These are phyloP conservation scores for Drosophila ohnishii DNA, from an alignment of 1,140 invertebrate species.

Conservation along the genomic window DNA sequence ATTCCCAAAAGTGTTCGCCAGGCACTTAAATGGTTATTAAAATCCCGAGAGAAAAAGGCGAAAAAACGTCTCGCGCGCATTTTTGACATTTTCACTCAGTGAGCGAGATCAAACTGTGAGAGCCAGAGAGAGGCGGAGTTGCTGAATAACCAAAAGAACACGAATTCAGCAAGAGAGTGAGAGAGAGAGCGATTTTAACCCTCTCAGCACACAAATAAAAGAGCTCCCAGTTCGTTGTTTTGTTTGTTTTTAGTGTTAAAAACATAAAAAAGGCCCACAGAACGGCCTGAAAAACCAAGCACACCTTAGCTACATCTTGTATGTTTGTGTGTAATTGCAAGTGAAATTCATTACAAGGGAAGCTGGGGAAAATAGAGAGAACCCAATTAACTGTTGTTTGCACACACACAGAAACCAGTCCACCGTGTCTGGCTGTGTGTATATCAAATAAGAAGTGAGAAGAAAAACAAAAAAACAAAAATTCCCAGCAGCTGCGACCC, in stretches of 20 bases:
- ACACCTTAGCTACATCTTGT: constrained; percentile 43
- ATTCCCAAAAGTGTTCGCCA: constrained; percentile 26
- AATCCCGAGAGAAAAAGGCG: constrained; percentile 30
- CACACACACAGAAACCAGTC: constrained; percentile 6
- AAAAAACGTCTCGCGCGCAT: constrained; percentile 72
- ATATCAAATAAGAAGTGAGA: constrained; percentile 15
- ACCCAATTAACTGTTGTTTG: constrained; percentile 40
- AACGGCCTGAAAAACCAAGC: constrained; percentile 30
- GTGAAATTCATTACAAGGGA: constrained; percentile 56
- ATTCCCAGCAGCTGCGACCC: constrained; percentile 19
- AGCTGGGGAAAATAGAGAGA: constrained; percentile 17
- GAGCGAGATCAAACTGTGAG: constrained; percentile 36
- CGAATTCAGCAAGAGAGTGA: constrained; percentile 36
- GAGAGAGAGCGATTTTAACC: constrained; percentile 20
- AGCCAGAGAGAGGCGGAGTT: constrained; percentile 25
- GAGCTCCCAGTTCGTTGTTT: constrained; percentile 51
- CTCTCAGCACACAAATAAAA: constrained; percentile 44
- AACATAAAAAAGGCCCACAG: constrained; percentile 26
- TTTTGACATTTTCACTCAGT: constrained; percentile 68
- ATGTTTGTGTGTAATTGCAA: constrained; percentile 37
- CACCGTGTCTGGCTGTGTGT: constrained; percentile 15
- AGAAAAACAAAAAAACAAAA: constrained; percentile 5
- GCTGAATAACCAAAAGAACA: constrained; percentile 44
- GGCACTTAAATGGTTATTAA: constrained; percentile 22
- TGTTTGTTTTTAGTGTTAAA: constrained; percentile 51